phyloP scores from a whole-genome alignment of 2,888 invertebrate species.

The Synanthedon myopaeformis region DNA sequence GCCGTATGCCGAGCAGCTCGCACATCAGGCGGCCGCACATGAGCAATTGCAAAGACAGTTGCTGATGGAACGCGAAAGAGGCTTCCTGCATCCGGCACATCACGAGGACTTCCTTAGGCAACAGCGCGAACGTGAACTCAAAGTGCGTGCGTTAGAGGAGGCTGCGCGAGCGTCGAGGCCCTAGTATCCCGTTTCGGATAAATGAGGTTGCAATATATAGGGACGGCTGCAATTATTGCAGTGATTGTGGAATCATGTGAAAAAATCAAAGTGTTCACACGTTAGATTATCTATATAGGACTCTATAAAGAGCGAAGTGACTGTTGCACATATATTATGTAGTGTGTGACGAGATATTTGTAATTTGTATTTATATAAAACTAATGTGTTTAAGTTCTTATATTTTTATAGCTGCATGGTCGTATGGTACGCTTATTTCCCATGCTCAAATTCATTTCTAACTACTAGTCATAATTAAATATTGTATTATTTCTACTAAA shows the following conservation, averaged over 20 bases:
- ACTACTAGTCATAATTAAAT: conserved; percentile 65
- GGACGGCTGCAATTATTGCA: neutral
- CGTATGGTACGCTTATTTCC: conserved; percentile 60
- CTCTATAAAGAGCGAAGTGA: conserved; percentile 15
- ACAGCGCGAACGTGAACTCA: conserved; percentile 87
- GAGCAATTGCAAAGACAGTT: conserved; percentile 89
- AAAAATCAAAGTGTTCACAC: conserved; percentile 22
- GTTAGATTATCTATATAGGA: conserved; percentile 20
- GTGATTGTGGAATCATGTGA: conserved; percentile 24
- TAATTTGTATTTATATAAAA: conserved; percentile 57
- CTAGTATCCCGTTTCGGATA: conserved; percentile 22
- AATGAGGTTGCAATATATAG: too few species aligned
- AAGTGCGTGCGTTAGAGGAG: conserved; percentile 87
- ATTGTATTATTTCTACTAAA: conserved; percentile 35
- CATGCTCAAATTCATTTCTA: conserved; percentile 68
- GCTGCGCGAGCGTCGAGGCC: conserved; percentile 77
- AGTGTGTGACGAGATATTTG: conserved; percentile 41
- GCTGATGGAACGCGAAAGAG: conserved; percentile 83
- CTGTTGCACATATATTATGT: conserved; percentile 11
- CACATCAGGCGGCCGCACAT: conserved; percentile 83
- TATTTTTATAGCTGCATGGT: conserved; percentile 65
- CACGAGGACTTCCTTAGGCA: conserved; percentile 74
- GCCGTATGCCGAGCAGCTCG: conserved; percentile 85
- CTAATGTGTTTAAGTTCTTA: conserved; percentile 39
- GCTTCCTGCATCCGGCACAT: conserved; percentile 68